Percentiles rank a stretch among this genome's conserved stretches.
Evolutionary conservation across 2,113 vertebrate species (phyloP).

Genomic region (Nycticorax nycticorax): DNA sequence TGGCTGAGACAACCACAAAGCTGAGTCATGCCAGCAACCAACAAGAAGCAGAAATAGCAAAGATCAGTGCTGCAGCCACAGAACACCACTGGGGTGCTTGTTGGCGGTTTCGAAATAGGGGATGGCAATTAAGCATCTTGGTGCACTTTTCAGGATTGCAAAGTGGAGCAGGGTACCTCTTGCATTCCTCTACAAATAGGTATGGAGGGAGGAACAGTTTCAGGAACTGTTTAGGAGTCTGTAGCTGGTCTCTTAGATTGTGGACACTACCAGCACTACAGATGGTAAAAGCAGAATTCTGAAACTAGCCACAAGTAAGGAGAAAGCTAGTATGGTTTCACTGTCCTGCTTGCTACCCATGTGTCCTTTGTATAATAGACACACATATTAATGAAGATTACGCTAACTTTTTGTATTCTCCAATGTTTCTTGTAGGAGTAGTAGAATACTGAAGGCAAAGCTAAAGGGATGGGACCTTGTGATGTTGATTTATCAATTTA

Average conservation of each 20-base stretch:
- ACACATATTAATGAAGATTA: neutral
- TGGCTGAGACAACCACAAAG: conserved; percentile 14
- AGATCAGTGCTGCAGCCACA: neutral
- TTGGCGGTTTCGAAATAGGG: neutral
- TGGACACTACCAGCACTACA: neutral
- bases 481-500: neutral
- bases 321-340: neutral
- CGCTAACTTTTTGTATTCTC: neutral
- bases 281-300: neutral
- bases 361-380: neutral
- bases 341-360: neutral
- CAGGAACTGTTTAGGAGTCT: neutral
- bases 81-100: neutral
- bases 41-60: neutral
- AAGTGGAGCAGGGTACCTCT: neutral
- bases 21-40: conserved; percentile 26
- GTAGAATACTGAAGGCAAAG: neutral
- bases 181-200: neutral
- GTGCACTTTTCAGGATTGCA: neutral
- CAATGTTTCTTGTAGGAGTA: neutral
- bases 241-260: neutral
- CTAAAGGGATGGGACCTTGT: neutral
- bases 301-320: neutral
- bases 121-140: neutral
- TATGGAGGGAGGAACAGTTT: neutral